Conservation (phyloP, 2,888 invertebrate genomes). For the Tryphoninae sp. region DNA sequence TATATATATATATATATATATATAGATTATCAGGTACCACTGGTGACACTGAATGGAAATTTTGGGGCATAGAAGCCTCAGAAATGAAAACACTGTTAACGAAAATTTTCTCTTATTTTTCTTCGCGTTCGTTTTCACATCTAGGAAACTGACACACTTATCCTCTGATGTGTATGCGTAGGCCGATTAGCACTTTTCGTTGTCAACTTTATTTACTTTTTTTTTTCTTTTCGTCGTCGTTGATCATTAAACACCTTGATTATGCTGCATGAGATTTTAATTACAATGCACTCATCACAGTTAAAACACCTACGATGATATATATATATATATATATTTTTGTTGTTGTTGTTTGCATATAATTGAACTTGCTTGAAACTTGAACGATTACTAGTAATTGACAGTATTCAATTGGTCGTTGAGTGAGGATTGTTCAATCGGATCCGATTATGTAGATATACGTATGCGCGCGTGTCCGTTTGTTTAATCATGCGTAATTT, state of each 20-base stretch:
- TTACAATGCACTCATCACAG: conserved; percentile 54
- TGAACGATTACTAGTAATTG: conserved; percentile 77
- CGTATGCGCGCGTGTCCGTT: conserved; percentile 28
- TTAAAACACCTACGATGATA: conserved; percentile 71
- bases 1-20: conserved; percentile 30
- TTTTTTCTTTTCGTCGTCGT: conserved; percentile 53
- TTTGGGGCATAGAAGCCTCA: conserved; percentile 41
- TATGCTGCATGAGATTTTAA: conserved; percentile 61
- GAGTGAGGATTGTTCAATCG: conserved; percentile 56
- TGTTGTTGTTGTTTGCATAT: conserved; percentile 33
- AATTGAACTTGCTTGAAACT: conserved; percentile 69
- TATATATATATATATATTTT: conserved; percentile 49
- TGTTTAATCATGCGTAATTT: conserved; percentile 34
- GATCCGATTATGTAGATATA: conserved; percentile 47
- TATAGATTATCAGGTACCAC: conserved; percentile 58
- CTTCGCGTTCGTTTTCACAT: conserved; percentile 34
- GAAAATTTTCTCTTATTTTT: conserved; percentile 9
- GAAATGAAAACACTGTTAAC: conserved; percentile 35
- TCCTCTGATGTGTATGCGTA: conserved; percentile 63
- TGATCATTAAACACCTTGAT: conserved; percentile 51
- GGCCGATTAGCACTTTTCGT: conserved; percentile 69
- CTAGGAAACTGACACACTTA: conserved; percentile 52
- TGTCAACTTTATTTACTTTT: conserved; percentile 53
- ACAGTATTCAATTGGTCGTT: conserved; percentile 75
- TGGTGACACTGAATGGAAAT: conserved; percentile 62